Base-by-base conservation (phyloP, 2,797 vertebrate genomes). In the Sebastes dallii region DNA sequence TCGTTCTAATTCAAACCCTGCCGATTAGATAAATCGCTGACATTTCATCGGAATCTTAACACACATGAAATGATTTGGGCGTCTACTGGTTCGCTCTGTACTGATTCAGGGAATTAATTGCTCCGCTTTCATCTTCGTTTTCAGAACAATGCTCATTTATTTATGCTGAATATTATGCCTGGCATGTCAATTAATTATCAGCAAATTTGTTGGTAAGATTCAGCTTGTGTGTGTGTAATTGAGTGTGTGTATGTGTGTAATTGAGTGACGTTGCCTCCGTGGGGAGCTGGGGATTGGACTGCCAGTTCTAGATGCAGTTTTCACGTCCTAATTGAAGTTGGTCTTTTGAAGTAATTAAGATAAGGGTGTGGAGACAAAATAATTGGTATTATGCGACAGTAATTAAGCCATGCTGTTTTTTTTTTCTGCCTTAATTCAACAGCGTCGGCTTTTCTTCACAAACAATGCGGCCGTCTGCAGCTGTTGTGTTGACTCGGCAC, bases 261-360 rank as follows among this genome's bases (percentile, higher is more conserved):
- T 87, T 91, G 91, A 91, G 90, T 91, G 93, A 90, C 86, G 84
- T 88, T 50, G 77, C 65, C 90, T 93, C 91, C 75, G 69, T 78
- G 75, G 92, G 93, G 92, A 93, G 87, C 80, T 78, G 84, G 30
- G 90, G 91, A 92, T 91, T 89, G 90, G 91, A 80, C 89, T 85
- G 89, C 87, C 88, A 68, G 85, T 86, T 88, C 83, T 91, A 84
- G 90, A 93, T 91, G 92, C 90, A 91, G 92, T 92, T 94, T 95
- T 88, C 86, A 90, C 87, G 69, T 92, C 92, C 92, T 95, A 95
- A 95, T 95, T 95, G 94, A 95, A 95, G 94, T 96, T 95, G 91
- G 93, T 95, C 94, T 95, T 94, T 95, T 95, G 93, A 95, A 95
- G 93, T 95, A 95, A 95, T 95, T 95, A 95, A 95, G 95, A 95